phyloP scores from a whole-genome alignment of 1,140 invertebrate species.

The Drosophila orena region DNA sequence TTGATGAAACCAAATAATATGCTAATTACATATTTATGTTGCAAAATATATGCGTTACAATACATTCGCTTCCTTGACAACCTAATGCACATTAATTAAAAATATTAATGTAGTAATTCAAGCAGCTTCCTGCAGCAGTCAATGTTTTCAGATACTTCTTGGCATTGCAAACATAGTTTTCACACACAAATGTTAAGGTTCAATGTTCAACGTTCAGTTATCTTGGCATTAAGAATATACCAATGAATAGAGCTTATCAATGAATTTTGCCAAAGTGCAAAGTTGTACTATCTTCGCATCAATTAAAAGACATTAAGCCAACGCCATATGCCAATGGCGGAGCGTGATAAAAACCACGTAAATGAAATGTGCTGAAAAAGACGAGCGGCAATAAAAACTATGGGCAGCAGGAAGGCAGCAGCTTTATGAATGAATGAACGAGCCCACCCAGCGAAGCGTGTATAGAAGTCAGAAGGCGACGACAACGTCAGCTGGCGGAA shows the following conservation, averaged over 20 bases:
- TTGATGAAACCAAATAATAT: too few relatives aligned
- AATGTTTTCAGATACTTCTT: too few relatives aligned
- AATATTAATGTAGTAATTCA: neutral
- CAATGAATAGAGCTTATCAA: neutral
- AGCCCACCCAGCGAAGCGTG: slow-evolving; percentile 48
- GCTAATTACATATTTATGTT: too few relatives aligned
- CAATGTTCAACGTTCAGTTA: too few relatives aligned
- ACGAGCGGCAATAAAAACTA: slow-evolving; percentile 21
- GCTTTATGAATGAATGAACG: slow-evolving; percentile 71
- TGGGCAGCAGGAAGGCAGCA: slow-evolving; percentile 17
- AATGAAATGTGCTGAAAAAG: slow-evolving; percentile 28
- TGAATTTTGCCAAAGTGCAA: neutral
- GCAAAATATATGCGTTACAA: too few relatives aligned
- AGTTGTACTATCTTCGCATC: slow-evolving; percentile 35
- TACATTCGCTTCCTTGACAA: neutral
- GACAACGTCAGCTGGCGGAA: slow-evolving; percentile 38
- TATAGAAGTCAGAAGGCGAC: slow-evolving; percentile 26
- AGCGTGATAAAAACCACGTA: slow-evolving; percentile 63
- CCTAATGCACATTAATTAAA: neutral
- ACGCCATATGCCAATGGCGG: slow-evolving; percentile 31
- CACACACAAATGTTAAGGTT: neutral
- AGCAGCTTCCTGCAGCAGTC: too few relatives aligned
- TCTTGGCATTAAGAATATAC: too few relatives aligned
- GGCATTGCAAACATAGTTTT: too few relatives aligned
- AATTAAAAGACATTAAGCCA: slow-evolving; percentile 64